These are phyloP conservation scores for Diplodus sargus DNA, from an alignment of 2,797 vertebrate genomes.

Conservation along the genomic window DNA sequence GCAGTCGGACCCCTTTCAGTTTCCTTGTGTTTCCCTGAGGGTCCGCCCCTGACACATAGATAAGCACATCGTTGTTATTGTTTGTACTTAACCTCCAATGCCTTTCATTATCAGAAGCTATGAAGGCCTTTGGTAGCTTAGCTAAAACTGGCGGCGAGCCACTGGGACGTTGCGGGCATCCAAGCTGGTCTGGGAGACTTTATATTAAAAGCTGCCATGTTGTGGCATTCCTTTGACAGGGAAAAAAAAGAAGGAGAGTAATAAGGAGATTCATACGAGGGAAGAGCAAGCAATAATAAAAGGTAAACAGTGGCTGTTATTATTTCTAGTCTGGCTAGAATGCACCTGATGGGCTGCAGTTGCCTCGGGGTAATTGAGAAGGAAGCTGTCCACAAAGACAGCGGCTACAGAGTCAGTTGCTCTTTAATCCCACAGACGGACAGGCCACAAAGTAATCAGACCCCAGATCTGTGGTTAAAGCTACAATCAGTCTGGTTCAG, in stretches of 20 bases:
- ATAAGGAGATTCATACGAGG: constrained; percentile 26
- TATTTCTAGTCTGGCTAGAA: constrained; percentile 29
- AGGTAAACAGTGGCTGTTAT: constrained; percentile 37
- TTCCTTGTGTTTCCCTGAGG: constrained; percentile 27
- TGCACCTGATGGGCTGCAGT: constrained; percentile 28
- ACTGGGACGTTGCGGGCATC: constrained; percentile 34
- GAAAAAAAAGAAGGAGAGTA: constrained; percentile 30
- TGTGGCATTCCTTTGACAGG: constrained; percentile 27
- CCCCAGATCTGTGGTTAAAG: constrained; percentile 68
- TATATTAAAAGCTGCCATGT: constrained; percentile 50
- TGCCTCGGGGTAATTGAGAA: constrained; percentile 18
- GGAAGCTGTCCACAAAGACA: constrained; percentile 40
- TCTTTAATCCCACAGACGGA: constrained; percentile 56
- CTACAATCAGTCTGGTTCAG: constrained; percentile 55
- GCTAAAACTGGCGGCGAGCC: constrained; percentile 46
- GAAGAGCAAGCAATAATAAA: constrained; percentile 48
- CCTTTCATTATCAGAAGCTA: constrained; percentile 54
- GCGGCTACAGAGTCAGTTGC: constrained; percentile 46
- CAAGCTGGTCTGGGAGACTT: constrained; percentile 30
- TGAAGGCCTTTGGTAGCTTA: constrained; percentile 51
- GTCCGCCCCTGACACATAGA: constrained; percentile 37
- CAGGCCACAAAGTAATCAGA: constrained; percentile 69
- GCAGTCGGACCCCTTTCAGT: constrained; percentile 23
- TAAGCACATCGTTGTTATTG: constrained; percentile 49
- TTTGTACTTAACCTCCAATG: constrained; percentile 63